Evolutionary conservation across 2,113 vertebrate species (phyloP).

Genomic region (Barbus barbus): DNA sequence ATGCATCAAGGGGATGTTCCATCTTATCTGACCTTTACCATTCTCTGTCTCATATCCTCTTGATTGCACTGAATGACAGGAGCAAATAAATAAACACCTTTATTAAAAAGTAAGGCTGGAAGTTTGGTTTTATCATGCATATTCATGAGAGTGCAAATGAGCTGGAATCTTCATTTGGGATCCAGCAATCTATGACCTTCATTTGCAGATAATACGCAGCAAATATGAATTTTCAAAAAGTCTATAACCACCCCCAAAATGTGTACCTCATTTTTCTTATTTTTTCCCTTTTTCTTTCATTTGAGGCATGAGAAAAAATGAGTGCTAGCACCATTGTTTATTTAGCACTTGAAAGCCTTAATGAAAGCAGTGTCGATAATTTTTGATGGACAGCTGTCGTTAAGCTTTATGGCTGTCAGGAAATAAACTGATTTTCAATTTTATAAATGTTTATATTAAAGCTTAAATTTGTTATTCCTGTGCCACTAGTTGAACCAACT

Average conservation of each 20-base stretch:
- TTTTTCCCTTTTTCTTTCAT: neutral
- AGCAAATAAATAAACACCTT: neutral
- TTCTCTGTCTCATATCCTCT: slow-evolving; percentile 8
- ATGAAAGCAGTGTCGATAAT: slow-evolving; percentile 38
- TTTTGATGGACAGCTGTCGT: slow-evolving; percentile 20
- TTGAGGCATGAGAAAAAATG: neutral
- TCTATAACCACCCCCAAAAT: neutral
- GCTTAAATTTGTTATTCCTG: neutral
- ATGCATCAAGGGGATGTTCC: neutral
- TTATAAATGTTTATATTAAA: neutral
- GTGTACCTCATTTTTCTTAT: neutral
- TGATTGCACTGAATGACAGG: neutral
- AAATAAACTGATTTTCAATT: no score
- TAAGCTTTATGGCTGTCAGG: no score
- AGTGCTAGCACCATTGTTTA: slow-evolving; percentile 24
- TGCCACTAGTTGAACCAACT: neutral
- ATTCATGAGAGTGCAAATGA: neutral
- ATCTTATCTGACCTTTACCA: neutral
- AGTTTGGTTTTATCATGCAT: no score
- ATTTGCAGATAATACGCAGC: neutral
- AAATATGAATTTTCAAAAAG: neutral
- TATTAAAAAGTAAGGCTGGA: neutral
- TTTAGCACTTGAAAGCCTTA: neutral
- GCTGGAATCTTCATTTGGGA: neutral
- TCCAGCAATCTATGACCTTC: slow-evolving; percentile 15